A percentile compares a stretch with the other conserved stretches of the same genome.
phyloP scores from a whole-genome alignment of 2,113 vertebrate species.

The Halcyon malimbica region DNA sequence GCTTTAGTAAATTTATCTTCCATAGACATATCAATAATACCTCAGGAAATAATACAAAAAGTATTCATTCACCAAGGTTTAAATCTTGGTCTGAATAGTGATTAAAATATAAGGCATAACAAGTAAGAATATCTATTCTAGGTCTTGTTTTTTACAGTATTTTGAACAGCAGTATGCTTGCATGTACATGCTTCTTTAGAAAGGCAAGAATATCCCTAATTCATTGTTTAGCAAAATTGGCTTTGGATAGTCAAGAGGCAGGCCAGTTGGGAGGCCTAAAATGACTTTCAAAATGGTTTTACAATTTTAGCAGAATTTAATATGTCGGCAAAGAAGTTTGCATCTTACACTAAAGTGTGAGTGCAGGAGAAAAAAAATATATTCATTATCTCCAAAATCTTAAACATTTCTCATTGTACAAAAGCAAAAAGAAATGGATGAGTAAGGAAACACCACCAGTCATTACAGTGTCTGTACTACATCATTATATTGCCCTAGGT shows the following conservation, averaged over 20 bases:
- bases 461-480: neutral
- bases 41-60: neutral
- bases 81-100: neutral
- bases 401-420: neutral
- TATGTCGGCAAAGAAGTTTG: neutral
- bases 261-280: neutral
- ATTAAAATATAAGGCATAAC: neutral
- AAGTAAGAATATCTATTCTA: neutral
- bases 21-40: neutral
- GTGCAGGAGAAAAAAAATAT: neutral
- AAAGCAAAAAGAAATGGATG: neutral
- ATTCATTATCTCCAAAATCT: neutral
- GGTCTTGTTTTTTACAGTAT: neutral
- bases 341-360: neutral
- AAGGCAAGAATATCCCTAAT: neutral
- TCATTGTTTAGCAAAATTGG: neutral
- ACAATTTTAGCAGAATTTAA: neutral
- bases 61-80: neutral
- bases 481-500: neutral
- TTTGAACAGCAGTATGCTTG: neutral
- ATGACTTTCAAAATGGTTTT: neutral
- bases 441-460: neutral
- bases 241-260: neutral
- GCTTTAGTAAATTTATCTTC: neutral
- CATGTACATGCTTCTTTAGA: neutral